Evolutionary conservation across 2,113 vertebrate species (phyloP).

Genomic region (Zosterops borbonicus): DNA sequence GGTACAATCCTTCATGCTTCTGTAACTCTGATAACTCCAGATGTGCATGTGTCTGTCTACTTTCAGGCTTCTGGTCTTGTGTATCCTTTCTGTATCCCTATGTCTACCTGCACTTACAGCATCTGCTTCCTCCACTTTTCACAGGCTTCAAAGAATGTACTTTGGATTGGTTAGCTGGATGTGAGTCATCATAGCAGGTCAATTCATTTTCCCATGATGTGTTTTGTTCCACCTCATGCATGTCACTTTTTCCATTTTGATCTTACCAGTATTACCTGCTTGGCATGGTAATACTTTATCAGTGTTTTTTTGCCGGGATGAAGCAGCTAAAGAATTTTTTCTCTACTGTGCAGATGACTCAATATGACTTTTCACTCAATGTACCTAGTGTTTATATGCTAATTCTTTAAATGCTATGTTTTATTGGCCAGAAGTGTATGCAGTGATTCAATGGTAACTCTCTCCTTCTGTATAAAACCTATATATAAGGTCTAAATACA

Average conservation of each 20-base stretch:
- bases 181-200: neutral
- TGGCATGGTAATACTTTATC: neutral
- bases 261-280: constrained; percentile 12
- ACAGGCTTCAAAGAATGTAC: neutral
- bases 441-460: neutral
- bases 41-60: too few species aligned
- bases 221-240: neutral
- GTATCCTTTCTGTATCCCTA: neutral
- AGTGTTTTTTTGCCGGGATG: neutral
- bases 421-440: neutral
- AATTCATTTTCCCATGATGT: neutral
- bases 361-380: neutral
- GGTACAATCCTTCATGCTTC: neutral
- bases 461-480: neutral
- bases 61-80: neutral
- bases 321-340: neutral
- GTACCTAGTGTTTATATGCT: neutral
- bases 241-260: neutral
- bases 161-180: neutral
- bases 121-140: neutral
- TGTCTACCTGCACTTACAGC: neutral
- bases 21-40: neutral
- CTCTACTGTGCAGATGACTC: neutral
- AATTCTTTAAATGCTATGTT: neutral
- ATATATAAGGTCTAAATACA: neutral